These are phyloP conservation scores for Epizoanthus illoricatus DNA, from an alignment of 92 coral and sea anemone species.

Conservation along the genomic window DNA sequence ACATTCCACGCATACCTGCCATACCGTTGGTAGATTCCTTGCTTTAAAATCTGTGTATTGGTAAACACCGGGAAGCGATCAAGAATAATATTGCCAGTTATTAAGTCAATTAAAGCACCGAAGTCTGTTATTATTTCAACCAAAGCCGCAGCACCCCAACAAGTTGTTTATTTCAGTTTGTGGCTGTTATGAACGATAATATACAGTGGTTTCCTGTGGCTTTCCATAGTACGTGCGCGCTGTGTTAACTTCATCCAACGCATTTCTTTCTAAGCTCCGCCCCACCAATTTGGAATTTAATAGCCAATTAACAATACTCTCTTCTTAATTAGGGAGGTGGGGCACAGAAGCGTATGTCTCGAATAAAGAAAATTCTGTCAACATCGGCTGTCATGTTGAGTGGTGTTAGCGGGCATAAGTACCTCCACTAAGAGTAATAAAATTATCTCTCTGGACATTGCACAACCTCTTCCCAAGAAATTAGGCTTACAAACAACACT, in stretches of 20 bases:
- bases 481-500: background rate
- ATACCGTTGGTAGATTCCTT: constrained; percentile 2
- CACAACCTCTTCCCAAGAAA: background rate
- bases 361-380: constrained; percentile 18
- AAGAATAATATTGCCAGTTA: constrained; percentile 6
- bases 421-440: constrained; percentile 4
- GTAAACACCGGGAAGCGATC: background rate
- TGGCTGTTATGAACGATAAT: constrained; percentile 3
- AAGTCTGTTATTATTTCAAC: constrained; percentile 11
- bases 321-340: constrained; percentile 38
- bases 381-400: constrained; percentile 5
- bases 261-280: constrained; percentile 26
- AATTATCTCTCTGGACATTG: background rate
- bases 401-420: background rate
- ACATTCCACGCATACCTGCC: background rate
- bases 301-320: constrained; percentile 39
- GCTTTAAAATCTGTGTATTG: background rate
- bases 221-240: constrained; percentile 14
- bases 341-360: constrained; percentile 10
- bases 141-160: constrained; percentile 10
- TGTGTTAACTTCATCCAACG: background rate
- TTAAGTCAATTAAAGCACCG: background rate
- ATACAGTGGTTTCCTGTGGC: constrained; percentile 18
- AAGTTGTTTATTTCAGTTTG: constrained; percentile 8
- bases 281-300: constrained; percentile 42